Evolutionary conservation across 2,113 vertebrate genomes (phyloP).

Genomic region (Solea senegalensis): DNA sequence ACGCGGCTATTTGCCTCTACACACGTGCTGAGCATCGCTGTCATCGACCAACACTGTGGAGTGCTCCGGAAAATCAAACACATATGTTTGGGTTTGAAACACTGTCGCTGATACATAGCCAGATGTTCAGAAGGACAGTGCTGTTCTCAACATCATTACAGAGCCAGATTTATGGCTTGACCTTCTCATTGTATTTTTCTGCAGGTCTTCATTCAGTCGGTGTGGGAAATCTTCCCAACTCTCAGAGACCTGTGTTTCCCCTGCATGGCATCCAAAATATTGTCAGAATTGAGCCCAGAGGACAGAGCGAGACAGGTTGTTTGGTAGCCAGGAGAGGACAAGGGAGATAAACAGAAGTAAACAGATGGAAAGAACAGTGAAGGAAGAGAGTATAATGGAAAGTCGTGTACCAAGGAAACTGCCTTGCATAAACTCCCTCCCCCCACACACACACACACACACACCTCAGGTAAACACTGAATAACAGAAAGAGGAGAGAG

Average conservation of each 20-base stretch:
- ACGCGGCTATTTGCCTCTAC: too few relatives aligned
- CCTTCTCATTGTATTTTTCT: constrained; percentile 43
- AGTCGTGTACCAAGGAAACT: constrained; percentile 14
- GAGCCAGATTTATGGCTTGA: constrained; percentile 16
- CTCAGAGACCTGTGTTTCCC: constrained; percentile 8
- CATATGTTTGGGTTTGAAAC: too few relatives aligned
- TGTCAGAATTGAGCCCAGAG: constrained; percentile 19
- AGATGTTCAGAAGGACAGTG: too few relatives aligned
- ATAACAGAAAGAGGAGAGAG: background rate
- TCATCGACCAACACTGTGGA: too few relatives aligned
- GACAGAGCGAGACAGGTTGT: constrained; percentile 19
- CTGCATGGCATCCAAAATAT: constrained; percentile 51
- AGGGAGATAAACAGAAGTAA: constrained; percentile 16
- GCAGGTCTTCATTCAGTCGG: constrained; percentile 10
- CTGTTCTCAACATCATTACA: background rate
- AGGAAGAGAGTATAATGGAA: constrained; percentile 2
- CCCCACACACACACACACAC: background rate
- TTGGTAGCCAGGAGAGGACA: constrained; percentile 22
- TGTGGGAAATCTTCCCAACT: constrained; percentile 9
- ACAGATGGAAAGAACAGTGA: constrained; percentile 11
- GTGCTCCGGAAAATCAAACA: too few relatives aligned
- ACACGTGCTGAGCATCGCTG: too few relatives aligned
- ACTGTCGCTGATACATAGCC: too few relatives aligned
- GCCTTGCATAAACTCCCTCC: constrained; percentile 14
- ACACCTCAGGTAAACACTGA: constrained; percentile 37